These are phyloP conservation scores for Quiscalus mexicanus DNA, from an alignment of 2,113 vertebrate species.

Conservation along the genomic window DNA sequence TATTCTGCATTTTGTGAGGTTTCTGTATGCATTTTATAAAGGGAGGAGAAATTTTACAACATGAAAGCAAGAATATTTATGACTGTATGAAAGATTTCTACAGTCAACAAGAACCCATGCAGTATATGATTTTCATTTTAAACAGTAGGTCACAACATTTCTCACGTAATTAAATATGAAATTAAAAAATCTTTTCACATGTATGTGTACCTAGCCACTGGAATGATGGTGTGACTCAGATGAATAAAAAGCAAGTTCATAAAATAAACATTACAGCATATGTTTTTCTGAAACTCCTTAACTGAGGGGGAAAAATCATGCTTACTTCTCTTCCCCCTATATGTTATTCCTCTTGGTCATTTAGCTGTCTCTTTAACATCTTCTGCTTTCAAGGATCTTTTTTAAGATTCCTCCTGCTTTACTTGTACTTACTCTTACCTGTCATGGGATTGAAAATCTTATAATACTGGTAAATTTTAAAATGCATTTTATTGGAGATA, in stretches of 20 bases:
- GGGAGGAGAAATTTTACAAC: neutral
- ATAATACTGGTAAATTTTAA: neutral
- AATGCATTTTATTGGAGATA: neutral
- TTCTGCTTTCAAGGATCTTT: neutral
- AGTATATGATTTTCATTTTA: neutral
- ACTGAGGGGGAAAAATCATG: fast-evolving
- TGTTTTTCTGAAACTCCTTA: neutral
- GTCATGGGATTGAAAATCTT: neutral
- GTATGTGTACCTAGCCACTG: neutral
- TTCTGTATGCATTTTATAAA: neutral
- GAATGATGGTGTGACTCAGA: neutral
- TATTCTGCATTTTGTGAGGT: neutral
- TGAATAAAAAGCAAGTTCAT: neutral
- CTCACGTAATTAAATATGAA: neutral
- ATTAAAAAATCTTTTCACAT: neutral
- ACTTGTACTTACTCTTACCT: neutral
- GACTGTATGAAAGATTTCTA: neutral
- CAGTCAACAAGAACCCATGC: neutral
- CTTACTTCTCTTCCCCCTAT: neutral
- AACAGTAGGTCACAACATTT: neutral
- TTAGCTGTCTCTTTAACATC: neutral
- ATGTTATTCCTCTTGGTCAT: neutral
- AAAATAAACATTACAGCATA: neutral
- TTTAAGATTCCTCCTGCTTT: neutral
- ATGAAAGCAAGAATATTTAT: neutral